Evolutionary conservation across 2,888 invertebrate genomes (phyloP), one percentile per base, ranked within the genome.

Genomic region (Rhopalosiphum nymphaeae): DNA sequence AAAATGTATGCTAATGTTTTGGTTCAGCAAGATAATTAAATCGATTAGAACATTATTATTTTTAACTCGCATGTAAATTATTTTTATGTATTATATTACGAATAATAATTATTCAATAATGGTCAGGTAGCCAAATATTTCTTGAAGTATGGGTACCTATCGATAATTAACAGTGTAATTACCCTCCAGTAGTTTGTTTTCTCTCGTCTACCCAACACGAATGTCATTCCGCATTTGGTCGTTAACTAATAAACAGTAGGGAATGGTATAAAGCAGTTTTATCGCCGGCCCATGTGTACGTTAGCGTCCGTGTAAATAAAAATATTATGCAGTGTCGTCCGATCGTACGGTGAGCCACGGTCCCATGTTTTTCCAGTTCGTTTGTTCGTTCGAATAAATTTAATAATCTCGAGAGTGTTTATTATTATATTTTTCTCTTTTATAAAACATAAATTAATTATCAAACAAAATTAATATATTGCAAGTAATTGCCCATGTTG

Each of bases 231-330:
- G 90, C 84, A 84, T 91, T 56, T 53, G 84, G 91, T 91, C 91
- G 91, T 84, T 42, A 84, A 91, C 53, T 26, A 91, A n/a, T 57
- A 89, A 61, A 67, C 67, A 26, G 88, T 89, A 93, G 89, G 93
- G 89, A 93, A 93, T 44, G 89, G 89, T 56, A 56, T n/a, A 84
- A 93, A 89, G 93, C 89, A 42, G 93, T 93, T 93, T 93, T 93
- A 93, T 93, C 89, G 89, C 44, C 93, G 67, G 93, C 56, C 89
- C 93, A 78, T 87, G 92, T 92, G 88, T 67, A 36, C 36, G 87
- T 91, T 36, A 57, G 42, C 56, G 84, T 44, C 56, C 56, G 93
- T 84, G 89, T 93, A 84, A 93, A 93, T 84, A 93, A 44, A 89
- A 89, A 89, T 56, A 89, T 78, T 85, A n/a, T 89, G 93, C 89